Evolutionary conservation across 2,888 invertebrate genomes (phyloP).

Genomic region (Syritta pipiens): DNA sequence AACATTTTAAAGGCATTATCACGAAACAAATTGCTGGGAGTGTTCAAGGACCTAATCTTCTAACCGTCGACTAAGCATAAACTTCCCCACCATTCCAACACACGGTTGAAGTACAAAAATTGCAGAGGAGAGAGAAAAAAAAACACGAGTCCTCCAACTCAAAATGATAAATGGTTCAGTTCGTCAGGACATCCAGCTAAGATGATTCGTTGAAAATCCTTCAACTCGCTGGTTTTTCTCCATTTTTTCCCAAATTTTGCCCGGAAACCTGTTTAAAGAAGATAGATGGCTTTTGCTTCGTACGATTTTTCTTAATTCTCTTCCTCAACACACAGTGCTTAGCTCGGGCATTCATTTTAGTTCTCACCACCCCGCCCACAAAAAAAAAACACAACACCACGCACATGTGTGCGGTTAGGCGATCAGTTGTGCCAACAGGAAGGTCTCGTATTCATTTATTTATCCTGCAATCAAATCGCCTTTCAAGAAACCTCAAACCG

Average conservation of each 20-base stretch:
- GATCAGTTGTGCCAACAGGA: background rate
- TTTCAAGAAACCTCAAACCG: conserved; percentile 10
- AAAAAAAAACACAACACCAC: no score
- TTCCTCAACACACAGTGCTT: background rate
- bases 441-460: conserved; percentile 39
- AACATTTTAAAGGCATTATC: no score
- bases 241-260: background rate
- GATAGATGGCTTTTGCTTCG: conserved; percentile 47
- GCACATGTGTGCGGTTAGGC: conserved; percentile 47
- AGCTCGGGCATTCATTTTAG: conserved; percentile 19
- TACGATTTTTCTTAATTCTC: conserved; percentile 47
- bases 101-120: no score
- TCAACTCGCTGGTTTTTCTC: conserved; percentile 33
- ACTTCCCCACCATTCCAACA: no score
- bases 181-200: conserved; percentile 45
- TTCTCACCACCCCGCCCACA: no score
- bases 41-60: no score
- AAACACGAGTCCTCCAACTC: conserved; percentile 12
- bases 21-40: no score
- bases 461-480: conserved; percentile 39
- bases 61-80: no score
- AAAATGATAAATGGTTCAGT: conserved; percentile 57
- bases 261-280: conserved; percentile 50
- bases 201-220: conserved; percentile 63
- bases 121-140: no score